phyloP scores from a whole-genome alignment of 1,140 invertebrate genomes.

The Drosophila sp. region DNA sequence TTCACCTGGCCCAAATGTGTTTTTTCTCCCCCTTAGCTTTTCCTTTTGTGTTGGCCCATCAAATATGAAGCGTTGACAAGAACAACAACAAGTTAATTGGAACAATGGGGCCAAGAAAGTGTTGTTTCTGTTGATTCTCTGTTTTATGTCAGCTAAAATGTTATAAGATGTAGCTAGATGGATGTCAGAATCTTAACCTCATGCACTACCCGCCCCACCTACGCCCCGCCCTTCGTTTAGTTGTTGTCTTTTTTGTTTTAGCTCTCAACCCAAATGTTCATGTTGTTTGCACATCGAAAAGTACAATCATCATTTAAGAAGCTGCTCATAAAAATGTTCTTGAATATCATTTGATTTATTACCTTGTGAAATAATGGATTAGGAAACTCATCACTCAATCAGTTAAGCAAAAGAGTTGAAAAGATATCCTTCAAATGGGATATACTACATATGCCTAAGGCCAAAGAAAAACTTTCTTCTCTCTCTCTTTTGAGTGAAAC shows the following conservation, averaged over 20 bases:
- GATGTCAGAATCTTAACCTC: not conserved
- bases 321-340: slow-evolving; percentile 36
- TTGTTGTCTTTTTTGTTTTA: slow-evolving; percentile 35
- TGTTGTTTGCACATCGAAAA: slow-evolving; percentile 1
- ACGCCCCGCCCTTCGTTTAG: not conserved
- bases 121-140: slow-evolving; percentile 21
- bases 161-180: not conserved
- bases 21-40: slow-evolving; percentile 4
- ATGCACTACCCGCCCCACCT: not conserved
- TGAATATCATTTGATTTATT: slow-evolving; percentile 8
- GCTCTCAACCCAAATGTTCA: slow-evolving; percentile 25
- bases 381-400: not conserved
- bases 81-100: slow-evolving; percentile 66
- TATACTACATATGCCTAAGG: too few relatives aligned
- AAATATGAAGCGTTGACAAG: slow-evolving; percentile 44
- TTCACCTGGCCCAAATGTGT: slow-evolving; percentile 1
- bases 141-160: slow-evolving; percentile 21
- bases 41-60: slow-evolving; percentile 10
- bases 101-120: slow-evolving; percentile 37
- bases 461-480: too few relatives aligned
- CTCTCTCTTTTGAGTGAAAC: too few relatives aligned
- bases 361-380: not conserved
- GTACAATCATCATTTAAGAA: slow-evolving; percentile 8
- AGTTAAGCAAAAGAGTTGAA: not conserved
- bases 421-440: not conserved